A percentile compares a stretch with the other conserved stretches of the same genome.
Conservation (phyloP, 2,797 vertebrate species). For the Diplodus puntazzo region DNA sequence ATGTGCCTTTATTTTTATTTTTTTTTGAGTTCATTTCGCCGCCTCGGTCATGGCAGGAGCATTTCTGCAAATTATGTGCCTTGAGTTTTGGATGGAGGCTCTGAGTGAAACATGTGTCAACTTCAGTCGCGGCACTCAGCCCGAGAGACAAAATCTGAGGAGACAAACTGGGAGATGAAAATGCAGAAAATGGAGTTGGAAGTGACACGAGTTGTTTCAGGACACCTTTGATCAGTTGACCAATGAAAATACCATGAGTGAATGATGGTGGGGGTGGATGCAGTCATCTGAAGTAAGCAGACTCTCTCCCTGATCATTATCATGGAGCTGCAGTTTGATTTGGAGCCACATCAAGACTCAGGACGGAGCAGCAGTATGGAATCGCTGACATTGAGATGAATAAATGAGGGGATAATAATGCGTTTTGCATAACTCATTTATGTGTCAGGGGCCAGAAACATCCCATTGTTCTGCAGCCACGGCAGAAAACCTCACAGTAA, state of each 20-base stretch:
- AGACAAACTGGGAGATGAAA: slow-evolving; percentile 15
- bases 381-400: neutral
- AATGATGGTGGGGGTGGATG: neutral
- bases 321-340: slow-evolving; percentile 10
- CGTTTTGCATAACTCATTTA: neutral
- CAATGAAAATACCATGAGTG: slow-evolving; percentile 31
- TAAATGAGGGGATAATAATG: neutral
- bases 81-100: slow-evolving; percentile 14
- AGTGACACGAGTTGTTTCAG: slow-evolving; percentile 3
- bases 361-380: neutral
- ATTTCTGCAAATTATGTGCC: slow-evolving; percentile 25
- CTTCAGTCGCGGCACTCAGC: slow-evolving; percentile 13
- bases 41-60: slow-evolving; percentile 40
- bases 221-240: slow-evolving; percentile 28
- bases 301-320: slow-evolving; percentile 14
- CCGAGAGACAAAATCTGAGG: slow-evolving; percentile 35
- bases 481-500: neutral
- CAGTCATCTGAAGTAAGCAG: slow-evolving; percentile 1
- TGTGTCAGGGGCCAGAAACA: neutral
- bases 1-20: slow-evolving; percentile 5
- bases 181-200: slow-evolving; percentile 4
- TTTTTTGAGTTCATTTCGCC: slow-evolving; percentile 6
- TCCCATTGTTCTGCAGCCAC: neutral
- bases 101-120: slow-evolving; percentile 43
- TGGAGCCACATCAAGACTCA: slow-evolving; percentile 14